These are phyloP conservation scores for Arizona elegans DNA, from an alignment of 2,113 vertebrate species.

Conservation along the genomic window DNA sequence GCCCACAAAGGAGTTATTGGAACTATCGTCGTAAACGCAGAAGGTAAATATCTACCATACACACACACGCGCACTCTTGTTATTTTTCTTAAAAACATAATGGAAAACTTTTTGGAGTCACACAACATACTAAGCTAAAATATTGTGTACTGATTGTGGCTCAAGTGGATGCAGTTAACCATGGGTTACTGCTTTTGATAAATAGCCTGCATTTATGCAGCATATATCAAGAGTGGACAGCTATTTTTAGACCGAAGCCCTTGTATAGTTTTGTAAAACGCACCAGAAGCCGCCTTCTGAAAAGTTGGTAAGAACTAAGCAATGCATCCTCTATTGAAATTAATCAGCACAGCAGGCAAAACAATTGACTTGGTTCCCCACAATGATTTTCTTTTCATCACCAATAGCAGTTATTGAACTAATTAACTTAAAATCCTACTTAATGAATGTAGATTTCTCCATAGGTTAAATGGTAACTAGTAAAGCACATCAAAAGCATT, in stretches of 20 bases:
- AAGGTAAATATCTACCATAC: conserved; percentile 67
- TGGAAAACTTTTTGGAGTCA: neutral
- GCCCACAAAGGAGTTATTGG: conserved; percentile 77
- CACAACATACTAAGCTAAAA: neutral
- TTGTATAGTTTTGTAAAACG: neutral
- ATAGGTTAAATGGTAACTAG: neutral
- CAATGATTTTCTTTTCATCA: neutral
- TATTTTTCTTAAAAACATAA: neutral
- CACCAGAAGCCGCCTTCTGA: neutral
- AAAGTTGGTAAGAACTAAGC: neutral
- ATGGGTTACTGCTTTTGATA: neutral
- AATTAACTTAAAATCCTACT: conserved; percentile 1
- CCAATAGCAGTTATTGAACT: neutral
- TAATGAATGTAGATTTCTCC: conserved; percentile 9
- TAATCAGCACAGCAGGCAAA: neutral
- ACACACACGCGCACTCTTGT: neutral
- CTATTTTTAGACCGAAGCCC: neutral
- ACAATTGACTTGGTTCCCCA: neutral
- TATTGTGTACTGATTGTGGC: neutral
- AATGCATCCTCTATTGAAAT: neutral
- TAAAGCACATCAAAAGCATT: neutral
- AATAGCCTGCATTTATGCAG: neutral
- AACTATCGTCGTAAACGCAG: conserved; percentile 74
- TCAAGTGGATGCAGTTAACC: neutral
- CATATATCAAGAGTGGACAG: neutral